phyloP scores from a whole-genome alignment of 2,888 invertebrate species.

The Troides oblongomaculatus region DNA sequence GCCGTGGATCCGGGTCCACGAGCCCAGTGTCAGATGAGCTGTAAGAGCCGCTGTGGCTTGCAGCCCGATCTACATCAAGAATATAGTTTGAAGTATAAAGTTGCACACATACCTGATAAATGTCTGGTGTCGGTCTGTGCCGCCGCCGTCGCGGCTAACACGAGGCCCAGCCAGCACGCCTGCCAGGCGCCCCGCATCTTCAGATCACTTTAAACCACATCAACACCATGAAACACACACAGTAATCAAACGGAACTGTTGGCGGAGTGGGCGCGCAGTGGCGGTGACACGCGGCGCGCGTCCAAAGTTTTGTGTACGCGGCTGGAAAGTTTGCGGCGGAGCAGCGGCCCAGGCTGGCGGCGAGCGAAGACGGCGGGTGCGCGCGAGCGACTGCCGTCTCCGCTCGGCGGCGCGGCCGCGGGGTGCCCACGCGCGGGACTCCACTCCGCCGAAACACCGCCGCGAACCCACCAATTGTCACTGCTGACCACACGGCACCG shows the following conservation, averaged over 20 bases:
- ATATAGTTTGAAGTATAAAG: slow-evolving; percentile 21
- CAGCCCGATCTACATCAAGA: too few relatives aligned
- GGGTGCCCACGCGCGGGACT: slow-evolving; percentile 45
- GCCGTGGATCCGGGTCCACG: too few relatives aligned
- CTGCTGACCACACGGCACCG: too few relatives aligned
- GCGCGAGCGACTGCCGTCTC: slow-evolving; percentile 55
- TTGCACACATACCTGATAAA: slow-evolving; percentile 64
- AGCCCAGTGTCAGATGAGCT: too few relatives aligned
- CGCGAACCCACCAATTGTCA: too few relatives aligned
- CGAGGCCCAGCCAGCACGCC: slow-evolving; percentile 69
- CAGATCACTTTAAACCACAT: slow-evolving; percentile 67
- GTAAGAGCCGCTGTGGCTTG: too few relatives aligned
- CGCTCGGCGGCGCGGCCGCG: slow-evolving; percentile 45
- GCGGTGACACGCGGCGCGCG: slow-evolving; percentile 6
- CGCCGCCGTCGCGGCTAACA: slow-evolving; percentile 58
- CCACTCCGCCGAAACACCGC: neutral
- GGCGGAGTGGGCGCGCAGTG: slow-evolving; percentile 40
- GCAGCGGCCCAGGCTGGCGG: slow-evolving; percentile 40
- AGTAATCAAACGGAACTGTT: slow-evolving; percentile 42
- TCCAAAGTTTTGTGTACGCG: slow-evolving; percentile 51
- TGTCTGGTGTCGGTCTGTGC: slow-evolving; percentile 70
- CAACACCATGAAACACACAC: slow-evolving; percentile 63
- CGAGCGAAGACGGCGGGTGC: slow-evolving; percentile 44
- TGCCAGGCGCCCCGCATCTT: slow-evolving; percentile 73
- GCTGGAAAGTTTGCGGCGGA: slow-evolving; percentile 72